Evolutionary conservation across 2,797 vertebrate species (phyloP), one percentile per base, ranked within the genome.

Genomic region (Alfaro cultratus): DNA sequence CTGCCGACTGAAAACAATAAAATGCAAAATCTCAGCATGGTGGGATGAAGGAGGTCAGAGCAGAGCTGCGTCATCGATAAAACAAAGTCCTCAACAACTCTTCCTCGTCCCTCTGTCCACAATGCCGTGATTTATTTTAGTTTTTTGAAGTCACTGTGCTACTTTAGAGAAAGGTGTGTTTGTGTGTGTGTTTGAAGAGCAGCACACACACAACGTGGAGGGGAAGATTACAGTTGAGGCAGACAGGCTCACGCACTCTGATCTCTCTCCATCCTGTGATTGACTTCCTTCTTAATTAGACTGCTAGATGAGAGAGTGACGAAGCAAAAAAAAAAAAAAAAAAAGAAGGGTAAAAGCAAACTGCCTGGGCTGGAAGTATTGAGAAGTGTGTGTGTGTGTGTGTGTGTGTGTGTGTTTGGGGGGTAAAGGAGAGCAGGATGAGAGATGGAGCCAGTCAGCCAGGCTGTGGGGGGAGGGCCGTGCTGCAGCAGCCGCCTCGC

Each of bases 251-350:
- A 0, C 12, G 41, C 80, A 76, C 90, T 88, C 89, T 90, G 89
- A 92, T 90, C 86, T 83, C 85, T 83, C 76, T 68, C 81, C 39
- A 77, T 78, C 79, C 75, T 78, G 80, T 70, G 53, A 79, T 84
- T 83, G 79, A 93, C 85, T 90, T 87, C 76, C 83, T 72, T 90
- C 72, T 87, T 94, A 94, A 95, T 95, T 94, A 94, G 93, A 93
- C 92, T 89, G 87, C 86, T 77, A 86, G 80, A 79, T 78, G 84
- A 78, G 67, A 81, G 85, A 55, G 74, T 73, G 84, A n/a, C 47
- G 47, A 73, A 72, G 75, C 2, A 34, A 64, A 39, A 47, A 82
- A 64, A 73, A 41, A 81, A 64, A 71, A 88, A 89, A 78, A 89
- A 80, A 84, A 88, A 89, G 45, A 29, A 81, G 71, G 83, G 76